Evolutionary conservation across 2,113 vertebrate species (phyloP).

Genomic region (Pachypanchax playfairii): DNA sequence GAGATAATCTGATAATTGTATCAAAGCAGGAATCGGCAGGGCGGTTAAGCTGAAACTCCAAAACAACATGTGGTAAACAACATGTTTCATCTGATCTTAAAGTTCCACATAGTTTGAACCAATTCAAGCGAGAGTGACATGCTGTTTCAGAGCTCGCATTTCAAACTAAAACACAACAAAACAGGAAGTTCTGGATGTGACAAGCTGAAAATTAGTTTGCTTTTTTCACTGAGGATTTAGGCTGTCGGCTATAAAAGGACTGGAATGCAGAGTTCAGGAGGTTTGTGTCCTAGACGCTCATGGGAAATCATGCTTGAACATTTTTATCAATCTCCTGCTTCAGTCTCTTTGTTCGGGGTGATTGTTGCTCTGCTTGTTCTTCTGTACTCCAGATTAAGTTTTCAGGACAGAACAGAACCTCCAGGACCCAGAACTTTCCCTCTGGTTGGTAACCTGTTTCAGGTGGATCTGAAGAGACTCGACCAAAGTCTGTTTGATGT

Average conservation of each 20-base stretch:
- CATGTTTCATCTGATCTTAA: no score
- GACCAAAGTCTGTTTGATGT: conserved; percentile 8
- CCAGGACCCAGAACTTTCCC: conserved; percentile 69
- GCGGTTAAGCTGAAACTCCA: no score
- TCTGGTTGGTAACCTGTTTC: conserved; percentile 67
- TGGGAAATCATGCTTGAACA: conserved; percentile 19
- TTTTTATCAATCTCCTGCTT: conserved; percentile 17
- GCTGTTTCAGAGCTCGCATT: no score
- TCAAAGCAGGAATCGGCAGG: no score
- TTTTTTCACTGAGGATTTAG: neutral
- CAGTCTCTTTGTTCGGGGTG: conserved; percentile 19
- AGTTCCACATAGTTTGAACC: no score
- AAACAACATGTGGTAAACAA: no score
- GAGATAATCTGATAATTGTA: no score
- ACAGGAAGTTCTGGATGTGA: neutral
- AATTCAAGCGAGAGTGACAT: no score
- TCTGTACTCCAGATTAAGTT: conserved; percentile 16
- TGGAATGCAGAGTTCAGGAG: neutral
- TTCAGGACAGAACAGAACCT: conserved; percentile 35
- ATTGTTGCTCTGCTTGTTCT: conserved; percentile 34
- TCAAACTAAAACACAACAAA: no score
- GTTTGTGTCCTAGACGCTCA: neutral
- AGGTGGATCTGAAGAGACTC: conserved; percentile 19
- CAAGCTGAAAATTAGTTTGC: neutral
- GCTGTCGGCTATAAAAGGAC: neutral